Evolutionary conservation across 2,888 invertebrate genomes (phyloP).

Genomic region (Eupithecia tripunctaria): DNA sequence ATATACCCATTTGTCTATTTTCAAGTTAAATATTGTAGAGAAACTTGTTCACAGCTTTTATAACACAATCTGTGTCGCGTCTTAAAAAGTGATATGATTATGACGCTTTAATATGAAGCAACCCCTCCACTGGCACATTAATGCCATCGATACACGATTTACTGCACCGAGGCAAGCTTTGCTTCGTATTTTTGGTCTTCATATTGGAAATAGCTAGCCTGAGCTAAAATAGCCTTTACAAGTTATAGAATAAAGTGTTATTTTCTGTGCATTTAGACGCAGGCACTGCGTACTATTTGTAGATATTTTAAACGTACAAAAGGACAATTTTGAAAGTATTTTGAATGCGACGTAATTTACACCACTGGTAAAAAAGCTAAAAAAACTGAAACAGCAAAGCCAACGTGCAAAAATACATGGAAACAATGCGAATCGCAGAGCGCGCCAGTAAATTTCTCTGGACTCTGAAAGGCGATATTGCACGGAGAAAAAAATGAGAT

Average conservation of each 20-base stretch:
- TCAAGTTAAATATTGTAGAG: neutral
- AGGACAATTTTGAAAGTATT: neutral
- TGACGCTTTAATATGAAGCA: neutral
- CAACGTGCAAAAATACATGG: neutral
- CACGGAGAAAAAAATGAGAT: no score
- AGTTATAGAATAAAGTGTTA: neutral
- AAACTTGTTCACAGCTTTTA: neutral
- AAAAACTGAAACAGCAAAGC: neutral
- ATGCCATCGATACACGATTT: conserved; percentile 34
- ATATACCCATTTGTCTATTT: neutral
- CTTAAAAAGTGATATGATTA: neutral
- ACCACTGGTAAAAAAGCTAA: conserved; percentile 6
- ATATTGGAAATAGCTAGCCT: neutral
- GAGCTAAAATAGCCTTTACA: neutral
- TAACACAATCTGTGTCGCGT: neutral
- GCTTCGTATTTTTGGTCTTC: neutral
- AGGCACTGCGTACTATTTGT: neutral
- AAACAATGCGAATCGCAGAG: neutral
- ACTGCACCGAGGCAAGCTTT: conserved; percentile 14
- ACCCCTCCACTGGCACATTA: conserved; percentile 27
- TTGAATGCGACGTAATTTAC: conserved; percentile 9
- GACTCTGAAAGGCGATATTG: neutral
- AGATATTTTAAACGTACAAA: conserved; percentile 4
- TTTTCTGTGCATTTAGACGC: neutral
- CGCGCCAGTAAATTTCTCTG: neutral